A percentile compares a stretch with the other conserved stretches of the same genome.
Evolutionary conservation across 2,113 vertebrate species (phyloP).

Genomic region (Ceyx melanurus): DNA sequence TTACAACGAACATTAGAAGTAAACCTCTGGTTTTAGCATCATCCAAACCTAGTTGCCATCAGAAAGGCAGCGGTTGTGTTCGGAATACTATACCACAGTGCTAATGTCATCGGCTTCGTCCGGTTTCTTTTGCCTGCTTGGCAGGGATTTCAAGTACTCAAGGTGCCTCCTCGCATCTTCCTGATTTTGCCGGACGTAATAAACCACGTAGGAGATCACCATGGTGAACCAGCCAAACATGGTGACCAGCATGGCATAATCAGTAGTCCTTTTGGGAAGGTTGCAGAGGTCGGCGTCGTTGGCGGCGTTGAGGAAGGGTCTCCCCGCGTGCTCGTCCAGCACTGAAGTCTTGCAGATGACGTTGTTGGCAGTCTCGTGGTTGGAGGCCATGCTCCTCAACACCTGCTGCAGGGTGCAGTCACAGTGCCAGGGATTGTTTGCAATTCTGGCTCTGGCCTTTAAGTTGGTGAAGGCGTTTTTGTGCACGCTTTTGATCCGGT

Average conservation of each 20-base stretch:
- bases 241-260: conserved; percentile 98
- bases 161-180: conserved; percentile 96
- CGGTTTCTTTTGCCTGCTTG: conserved; percentile 97
- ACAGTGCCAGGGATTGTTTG: conserved; percentile 98
- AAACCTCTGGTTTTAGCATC: conserved; percentile 67
- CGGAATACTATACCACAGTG: conserved; percentile 89
- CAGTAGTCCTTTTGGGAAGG: conserved; percentile 94
- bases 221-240: conserved; percentile 99
- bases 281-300: conserved; percentile 93
- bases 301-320: conserved; percentile 89
- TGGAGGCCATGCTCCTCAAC: conserved; percentile 92
- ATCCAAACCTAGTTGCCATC: conserved; percentile 16
- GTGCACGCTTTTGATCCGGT: conserved; percentile 94
- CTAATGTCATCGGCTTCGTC: conserved; percentile 95
- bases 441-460: conserved; percentile 90
- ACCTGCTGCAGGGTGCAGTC: conserved; percentile 97
- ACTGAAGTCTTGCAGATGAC: conserved; percentile 95
- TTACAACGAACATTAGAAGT: conserved; percentile 73
- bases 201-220: conserved; percentile 98
- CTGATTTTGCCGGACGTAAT: conserved; percentile 98
- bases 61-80: conserved; percentile 14
- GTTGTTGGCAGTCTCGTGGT: conserved; percentile 89
- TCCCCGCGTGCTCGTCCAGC: conserved; percentile 86
- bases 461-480: conserved; percentile 93
- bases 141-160: conserved; percentile 99